Evolutionary conservation across 2,797 vertebrate species (phyloP).

Genomic region (Urocyon cinereoargenteus): DNA sequence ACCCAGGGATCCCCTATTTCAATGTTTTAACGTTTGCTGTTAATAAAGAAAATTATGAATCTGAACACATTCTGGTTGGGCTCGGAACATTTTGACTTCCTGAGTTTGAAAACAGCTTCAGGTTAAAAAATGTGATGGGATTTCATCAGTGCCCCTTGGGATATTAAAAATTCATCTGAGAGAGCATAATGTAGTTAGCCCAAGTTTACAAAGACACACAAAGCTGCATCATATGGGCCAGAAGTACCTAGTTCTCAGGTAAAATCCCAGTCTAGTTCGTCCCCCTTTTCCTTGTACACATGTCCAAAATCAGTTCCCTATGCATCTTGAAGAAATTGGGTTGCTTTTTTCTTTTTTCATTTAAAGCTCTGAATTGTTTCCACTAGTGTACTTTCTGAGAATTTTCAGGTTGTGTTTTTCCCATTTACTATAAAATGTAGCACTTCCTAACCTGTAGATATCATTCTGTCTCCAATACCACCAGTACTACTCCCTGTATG

Average conservation of each 20-base stretch:
- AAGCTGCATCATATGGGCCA: not conserved
- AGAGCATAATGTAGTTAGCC: not conserved
- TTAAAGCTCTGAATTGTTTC: not conserved
- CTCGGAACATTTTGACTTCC: constrained; percentile 28
- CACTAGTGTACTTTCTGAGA: not conserved
- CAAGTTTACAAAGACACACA: not conserved
- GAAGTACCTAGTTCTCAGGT: not conserved
- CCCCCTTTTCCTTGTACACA: not conserved
- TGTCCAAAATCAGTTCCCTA: not conserved
- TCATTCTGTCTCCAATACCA: not conserved
- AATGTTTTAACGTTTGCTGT: constrained; percentile 16
- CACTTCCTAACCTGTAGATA: not conserved
- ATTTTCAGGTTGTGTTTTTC: not conserved
- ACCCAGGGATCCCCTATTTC: too few relatives aligned
- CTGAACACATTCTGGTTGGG: constrained; percentile 15
- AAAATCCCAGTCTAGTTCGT: not conserved
- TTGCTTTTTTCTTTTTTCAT: not conserved
- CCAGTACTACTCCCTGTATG: not conserved
- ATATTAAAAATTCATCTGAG: constrained; percentile 27
- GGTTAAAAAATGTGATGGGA: constrained; percentile 44
- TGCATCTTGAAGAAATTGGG: not conserved
- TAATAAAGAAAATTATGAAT: constrained; percentile 58
- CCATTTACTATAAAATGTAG: not conserved
- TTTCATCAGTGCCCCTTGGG: not conserved
- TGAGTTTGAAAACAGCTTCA: constrained; percentile 50